Conservation (phyloP, 2,113 vertebrate genomes). For the Boulengeromyrus knoepffleri region DNA sequence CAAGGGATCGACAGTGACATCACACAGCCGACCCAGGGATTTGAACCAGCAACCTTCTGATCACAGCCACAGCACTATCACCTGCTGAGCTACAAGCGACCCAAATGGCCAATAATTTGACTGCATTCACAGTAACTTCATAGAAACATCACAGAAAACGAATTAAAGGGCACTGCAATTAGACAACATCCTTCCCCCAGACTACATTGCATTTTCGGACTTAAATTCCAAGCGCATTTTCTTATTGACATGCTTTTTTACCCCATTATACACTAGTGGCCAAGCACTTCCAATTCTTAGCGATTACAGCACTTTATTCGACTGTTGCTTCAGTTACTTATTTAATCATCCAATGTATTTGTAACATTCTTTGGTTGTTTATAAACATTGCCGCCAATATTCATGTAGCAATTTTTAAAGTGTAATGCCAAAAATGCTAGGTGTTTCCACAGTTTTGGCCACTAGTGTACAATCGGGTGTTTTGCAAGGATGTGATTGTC, state of each 20-base stretch:
- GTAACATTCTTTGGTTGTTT: background rate
- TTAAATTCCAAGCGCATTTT: background rate
- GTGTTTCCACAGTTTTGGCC: background rate
- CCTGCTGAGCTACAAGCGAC: background rate
- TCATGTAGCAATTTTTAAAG: background rate
- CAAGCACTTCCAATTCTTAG: background rate
- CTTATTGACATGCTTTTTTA: background rate
- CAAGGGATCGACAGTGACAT: background rate
- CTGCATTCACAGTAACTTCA: background rate
- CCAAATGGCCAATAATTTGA: background rate
- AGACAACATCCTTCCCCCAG: background rate
- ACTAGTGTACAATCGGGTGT: background rate
- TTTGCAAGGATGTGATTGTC: background rate
- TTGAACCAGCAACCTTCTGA: background rate
- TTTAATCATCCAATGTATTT: background rate
- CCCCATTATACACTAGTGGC: background rate
- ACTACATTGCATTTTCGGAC: background rate
- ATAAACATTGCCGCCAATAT: background rate
- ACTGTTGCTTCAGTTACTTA: background rate
- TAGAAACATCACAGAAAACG: background rate
- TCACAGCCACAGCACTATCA: background rate
- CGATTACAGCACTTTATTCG: background rate
- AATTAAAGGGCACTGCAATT: background rate
- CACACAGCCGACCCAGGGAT: background rate
- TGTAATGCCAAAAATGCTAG: background rate